Base-by-base conservation (phyloP, 2,113 vertebrate genomes). In the Sander vitreus region DNA sequence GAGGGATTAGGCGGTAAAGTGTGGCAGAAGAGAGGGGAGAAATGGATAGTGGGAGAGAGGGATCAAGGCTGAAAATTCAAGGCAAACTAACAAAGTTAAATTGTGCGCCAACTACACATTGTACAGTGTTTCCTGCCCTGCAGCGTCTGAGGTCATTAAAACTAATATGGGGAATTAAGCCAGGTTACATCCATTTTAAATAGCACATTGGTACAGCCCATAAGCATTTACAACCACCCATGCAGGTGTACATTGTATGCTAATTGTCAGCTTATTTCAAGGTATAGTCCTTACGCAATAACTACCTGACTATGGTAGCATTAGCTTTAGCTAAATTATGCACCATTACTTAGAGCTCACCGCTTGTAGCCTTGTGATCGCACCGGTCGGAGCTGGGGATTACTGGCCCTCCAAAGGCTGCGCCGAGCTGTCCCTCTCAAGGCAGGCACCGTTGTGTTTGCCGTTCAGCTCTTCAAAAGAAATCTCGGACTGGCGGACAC, bases 1-100 rank as follows among this genome's bases (percentile, higher is more conserved):
- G 65, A 53, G n/a, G 74, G 62, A 76, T 76, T 59, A 60, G 50
- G 9, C 19, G 45, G 19, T 8, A 45, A 62, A 72, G 21, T 53
- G 54, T 43, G 48, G 4, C 15, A 50, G 12, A 36, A 70, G 25
- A 15, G 58, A 53, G 68, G 33, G 30, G 2, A 19, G 55, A 39
- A 53, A 36, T n/a, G 13, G 23, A 45, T 25, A 19, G 12, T 48
- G 50, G 54, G 45, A 15, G 19, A 68, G 39, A 57, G 2, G 69
- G 43, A 68, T 36, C 6, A 0, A 47, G 33, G 62, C 30, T 63
- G 47, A 66, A 16, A 63, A 45, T 59, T 14, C 55, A 65, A 48
- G 66, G 45, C 27, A 48, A 16, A 36, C n/a, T 48, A 58, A 47
- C 55, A 55, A 6, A 39, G 57, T 50, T 84, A 58, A 39, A 50